Percentiles rank a stretch among this genome's conserved stretches.
Conservation (phyloP, 2,797 vertebrate species). For the Podarcis siculus region DNA sequence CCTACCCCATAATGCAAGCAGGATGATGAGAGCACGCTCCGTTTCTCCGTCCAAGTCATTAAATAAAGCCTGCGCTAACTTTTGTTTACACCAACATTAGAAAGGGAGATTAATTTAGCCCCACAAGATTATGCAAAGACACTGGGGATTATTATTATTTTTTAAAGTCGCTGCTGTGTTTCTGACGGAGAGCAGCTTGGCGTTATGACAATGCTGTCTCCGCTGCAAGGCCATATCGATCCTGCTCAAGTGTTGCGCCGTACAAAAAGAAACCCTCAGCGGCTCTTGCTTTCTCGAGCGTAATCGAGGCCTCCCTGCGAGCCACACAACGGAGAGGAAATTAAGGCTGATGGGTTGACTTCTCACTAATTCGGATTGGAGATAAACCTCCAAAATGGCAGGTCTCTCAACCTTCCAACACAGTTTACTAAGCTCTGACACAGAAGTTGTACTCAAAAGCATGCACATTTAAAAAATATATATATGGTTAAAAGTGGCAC, state of each 20-base stretch:
- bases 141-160: not conserved
- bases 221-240: too few relatives aligned
- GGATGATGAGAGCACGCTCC: not conserved
- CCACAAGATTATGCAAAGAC: conserved; percentile 8
- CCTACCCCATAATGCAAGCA: not conserved
- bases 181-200: not conserved
- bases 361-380: not conserved
- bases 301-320: not conserved
- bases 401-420: not conserved
- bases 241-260: not conserved
- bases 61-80: not conserved
- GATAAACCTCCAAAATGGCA: not conserved
- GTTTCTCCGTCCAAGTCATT: not conserved
- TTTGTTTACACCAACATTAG: conserved; percentile 12
- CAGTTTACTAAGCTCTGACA: not conserved
- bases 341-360: not conserved
- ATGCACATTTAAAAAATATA: not conserved
- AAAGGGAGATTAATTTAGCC: conserved; percentile 13
- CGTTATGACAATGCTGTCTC: not conserved
- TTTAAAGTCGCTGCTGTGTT: not conserved
- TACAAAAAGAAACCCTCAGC: not conserved
- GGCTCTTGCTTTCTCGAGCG: not conserved
- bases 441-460: not conserved
- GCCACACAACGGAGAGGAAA: not conserved
- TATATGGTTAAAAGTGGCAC: too few relatives aligned